These are phyloP conservation scores for Hydropsyche betteni DNA, from an alignment of 2,888 invertebrate species.

Conservation along the genomic window DNA sequence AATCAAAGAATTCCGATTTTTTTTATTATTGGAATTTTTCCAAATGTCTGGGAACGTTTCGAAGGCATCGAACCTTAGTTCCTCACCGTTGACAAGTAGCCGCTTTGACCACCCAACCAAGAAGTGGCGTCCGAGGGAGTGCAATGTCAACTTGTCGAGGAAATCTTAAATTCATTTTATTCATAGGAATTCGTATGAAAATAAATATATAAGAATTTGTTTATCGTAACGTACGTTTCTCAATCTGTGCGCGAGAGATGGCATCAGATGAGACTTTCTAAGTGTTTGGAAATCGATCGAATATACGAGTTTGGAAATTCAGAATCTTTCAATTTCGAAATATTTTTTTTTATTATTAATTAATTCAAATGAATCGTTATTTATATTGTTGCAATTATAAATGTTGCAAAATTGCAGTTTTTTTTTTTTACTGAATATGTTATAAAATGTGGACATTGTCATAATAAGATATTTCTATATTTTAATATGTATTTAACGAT, in stretches of 20 bases:
- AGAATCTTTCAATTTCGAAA: background rate
- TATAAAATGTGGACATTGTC: background rate
- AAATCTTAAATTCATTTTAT: conserved; percentile 4
- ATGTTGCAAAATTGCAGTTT: background rate
- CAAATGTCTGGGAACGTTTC: conserved; percentile 10
- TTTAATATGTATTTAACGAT: too few species aligned
- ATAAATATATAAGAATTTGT: background rate
- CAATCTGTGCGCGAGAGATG: background rate
- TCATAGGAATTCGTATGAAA: background rate
- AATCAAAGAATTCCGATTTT: background rate
- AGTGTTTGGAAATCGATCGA: conserved; percentile 10
- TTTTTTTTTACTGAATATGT: background rate
- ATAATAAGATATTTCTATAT: too few species aligned
- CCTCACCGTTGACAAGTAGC: conserved; percentile 13
- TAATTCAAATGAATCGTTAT: conserved; percentile 2
- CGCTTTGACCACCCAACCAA: conserved; percentile 27
- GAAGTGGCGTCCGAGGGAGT: background rate
- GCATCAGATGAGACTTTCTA: background rate
- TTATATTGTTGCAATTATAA: background rate
- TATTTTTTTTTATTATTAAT: background rate
- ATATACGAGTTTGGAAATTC: background rate
- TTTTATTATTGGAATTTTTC: background rate
- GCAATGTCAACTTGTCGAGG: conserved; percentile 2
- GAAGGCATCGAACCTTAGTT: conserved; percentile 21
- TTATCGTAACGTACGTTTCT: background rate